These are phyloP conservation scores for Champsocephalus esox DNA, from an alignment of 2,797 vertebrate species.

Conservation along the genomic window DNA sequence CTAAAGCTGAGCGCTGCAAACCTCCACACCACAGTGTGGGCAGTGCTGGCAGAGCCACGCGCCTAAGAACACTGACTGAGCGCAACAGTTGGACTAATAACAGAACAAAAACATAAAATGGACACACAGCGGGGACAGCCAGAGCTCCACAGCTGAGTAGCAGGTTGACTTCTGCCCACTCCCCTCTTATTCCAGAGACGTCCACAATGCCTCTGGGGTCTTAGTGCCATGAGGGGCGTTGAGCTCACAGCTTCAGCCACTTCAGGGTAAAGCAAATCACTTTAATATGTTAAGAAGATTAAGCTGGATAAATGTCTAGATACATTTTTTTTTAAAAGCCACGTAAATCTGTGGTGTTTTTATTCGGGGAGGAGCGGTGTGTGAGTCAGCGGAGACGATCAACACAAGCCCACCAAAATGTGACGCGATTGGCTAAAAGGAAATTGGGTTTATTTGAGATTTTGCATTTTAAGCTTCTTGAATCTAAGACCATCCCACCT, in stretches of 20 bases:
- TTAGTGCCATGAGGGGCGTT: constrained; percentile 84
- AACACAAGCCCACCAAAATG: constrained; percentile 84
- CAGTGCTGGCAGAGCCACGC: constrained; percentile 80
- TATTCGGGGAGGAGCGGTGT: constrained; percentile 83
- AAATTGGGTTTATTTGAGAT: constrained; percentile 89
- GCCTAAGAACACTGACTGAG: constrained; percentile 82
- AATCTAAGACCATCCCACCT: constrained; percentile 90
- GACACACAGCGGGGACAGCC: constrained; percentile 70
- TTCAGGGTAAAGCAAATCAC: constrained; percentile 89
- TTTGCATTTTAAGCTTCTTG: constrained; percentile 90
- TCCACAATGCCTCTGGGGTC: constrained; percentile 84
- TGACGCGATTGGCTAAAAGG: constrained; percentile 80
- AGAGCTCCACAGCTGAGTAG: constrained; percentile 73
- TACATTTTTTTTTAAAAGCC: constrained; percentile 88
- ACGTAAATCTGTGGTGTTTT: constrained; percentile 90
- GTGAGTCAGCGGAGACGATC: constrained; percentile 88
- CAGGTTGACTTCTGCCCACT: constrained; percentile 85
- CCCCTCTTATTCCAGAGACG: constrained; percentile 78
- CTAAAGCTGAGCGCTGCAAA: constrained; percentile 82
- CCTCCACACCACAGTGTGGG: constrained; percentile 85
- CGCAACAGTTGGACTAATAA: constrained; percentile 85
- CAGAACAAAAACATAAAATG: constrained; percentile 70
- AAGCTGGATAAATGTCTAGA: constrained; percentile 92
- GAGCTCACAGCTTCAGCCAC: constrained; percentile 86
- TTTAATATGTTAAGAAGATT: constrained; percentile 93